Percentiles rank a stretch among this genome's conserved stretches.
Evolutionary conservation across 2,797 vertebrate genomes (phyloP).

Genomic region (Falco rusticolus): DNA sequence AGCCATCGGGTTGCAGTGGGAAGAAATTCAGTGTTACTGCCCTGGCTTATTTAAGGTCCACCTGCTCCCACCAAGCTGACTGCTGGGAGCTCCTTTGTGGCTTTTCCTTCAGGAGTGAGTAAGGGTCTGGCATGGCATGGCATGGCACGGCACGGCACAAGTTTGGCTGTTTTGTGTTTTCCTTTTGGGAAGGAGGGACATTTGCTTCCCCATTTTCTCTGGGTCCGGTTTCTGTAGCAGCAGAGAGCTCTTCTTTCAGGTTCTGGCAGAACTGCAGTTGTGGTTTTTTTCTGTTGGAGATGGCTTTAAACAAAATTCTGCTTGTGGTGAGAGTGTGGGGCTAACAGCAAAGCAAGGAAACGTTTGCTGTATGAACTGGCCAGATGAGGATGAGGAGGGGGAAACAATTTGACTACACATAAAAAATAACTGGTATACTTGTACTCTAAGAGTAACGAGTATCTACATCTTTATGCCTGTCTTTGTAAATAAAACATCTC

Average conservation of each 20-base stretch:
- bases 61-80: accelerated
- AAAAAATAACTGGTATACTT: not conserved
- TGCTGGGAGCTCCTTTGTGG: not conserved
- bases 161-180: not conserved
- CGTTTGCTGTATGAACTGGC: not conserved
- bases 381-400: not conserved
- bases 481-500: not conserved
- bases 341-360: not conserved
- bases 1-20: not conserved
- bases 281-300: not conserved
- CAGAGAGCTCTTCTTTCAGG: not conserved
- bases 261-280: not conserved
- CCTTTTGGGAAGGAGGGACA: not conserved
- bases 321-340: not conserved
- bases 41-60: not conserved
- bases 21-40: not conserved
- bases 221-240: not conserved
- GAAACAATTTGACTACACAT: not conserved
- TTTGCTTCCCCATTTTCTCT: not conserved
- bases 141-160: accelerated
- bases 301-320: not conserved
- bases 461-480: not conserved
- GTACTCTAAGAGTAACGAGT: not conserved
- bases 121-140: too few species aligned
- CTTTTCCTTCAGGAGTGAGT: not conserved